Base-by-base conservation (phyloP, 2,797 vertebrate species). In the Taeniopygia guttata region DNA sequence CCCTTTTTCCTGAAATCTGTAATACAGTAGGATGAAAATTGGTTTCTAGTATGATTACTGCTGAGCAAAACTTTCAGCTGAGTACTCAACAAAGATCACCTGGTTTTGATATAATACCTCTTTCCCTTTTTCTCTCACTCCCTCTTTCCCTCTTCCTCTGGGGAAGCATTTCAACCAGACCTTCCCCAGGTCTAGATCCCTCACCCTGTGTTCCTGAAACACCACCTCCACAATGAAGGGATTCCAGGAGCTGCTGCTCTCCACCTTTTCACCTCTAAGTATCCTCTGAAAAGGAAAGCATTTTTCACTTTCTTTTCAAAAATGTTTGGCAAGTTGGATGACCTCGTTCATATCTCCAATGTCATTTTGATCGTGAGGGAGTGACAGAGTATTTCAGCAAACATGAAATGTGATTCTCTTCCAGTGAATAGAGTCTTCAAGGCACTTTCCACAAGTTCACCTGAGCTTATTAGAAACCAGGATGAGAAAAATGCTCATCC, bases 21-120 rank as follows among this genome's bases (percentile, higher is more conserved):
- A 95, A 87, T 68, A 68, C 54, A 75, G 75, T 52, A 87, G 56
- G 81, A 89, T 83, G 75, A 90, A 94, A 95, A 95, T 69, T 88
- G 76, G 51, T 95, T 93, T 89, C 84, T 78, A 86, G 89, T 63
- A 80, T 78, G 87, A 97, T 94, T 94, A 95, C 95, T 90, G 69
- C 67, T 25, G 55, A 94, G 83, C 67, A 94, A 95, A 96, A 94
- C 74, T 96, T 93, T 84, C 94, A 94, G 83, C 55, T 94, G 85
- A 74, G 67, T 94, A 88, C 52, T 59, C 59, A 30, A 75, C 78
- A 89, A 95, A 94, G 69, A 94, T 92, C 92, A 87, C 62, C 55
- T 91, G 87, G 59, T 91, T 96, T 92, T 92, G 76, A 93, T 94
- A 93, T 73, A 93, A 96, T 49, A 48, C 55, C 23, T 93, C 64